phyloP scores from a whole-genome alignment of 1,140 invertebrate genomes.

The Telenomus remus region DNA sequence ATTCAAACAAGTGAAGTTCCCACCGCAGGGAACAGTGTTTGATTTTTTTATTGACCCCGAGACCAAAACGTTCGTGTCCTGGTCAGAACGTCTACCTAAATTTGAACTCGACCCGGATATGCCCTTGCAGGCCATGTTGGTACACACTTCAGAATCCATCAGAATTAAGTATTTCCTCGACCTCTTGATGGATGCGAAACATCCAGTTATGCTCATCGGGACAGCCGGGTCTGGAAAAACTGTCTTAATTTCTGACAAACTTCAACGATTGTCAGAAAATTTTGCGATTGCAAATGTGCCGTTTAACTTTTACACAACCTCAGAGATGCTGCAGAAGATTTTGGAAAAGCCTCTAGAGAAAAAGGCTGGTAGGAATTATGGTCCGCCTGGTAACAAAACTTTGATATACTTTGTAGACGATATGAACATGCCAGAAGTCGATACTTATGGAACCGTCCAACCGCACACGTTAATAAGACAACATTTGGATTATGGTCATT shows the following conservation, averaged over 20 bases:
- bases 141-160: conserved; percentile 96
- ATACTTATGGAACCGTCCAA: conserved; percentile 95
- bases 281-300: conserved; percentile 93
- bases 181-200: conserved; percentile 88
- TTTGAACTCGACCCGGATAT: conserved; percentile 95
- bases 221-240: conserved; percentile 94
- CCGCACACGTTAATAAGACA: conserved; percentile 96
- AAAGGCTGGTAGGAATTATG: conserved; percentile 96
- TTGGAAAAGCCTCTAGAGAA: conserved; percentile 97
- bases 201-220: conserved; percentile 96
- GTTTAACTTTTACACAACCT: conserved; percentile 97
- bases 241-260: conserved; percentile 90
- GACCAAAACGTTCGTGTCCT: conserved; percentile 91
- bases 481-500: conserved; percentile 96
- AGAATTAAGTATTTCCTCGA: conserved; percentile 93
- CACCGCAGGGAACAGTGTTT: conserved; percentile 92
- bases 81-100: conserved; percentile 90
- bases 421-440: conserved; percentile 98
- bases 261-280: conserved; percentile 87
- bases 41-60: conserved; percentile 95
- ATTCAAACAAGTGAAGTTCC: conserved; percentile 96
- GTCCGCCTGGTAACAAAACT: conserved; percentile 94
- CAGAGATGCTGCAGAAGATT: conserved; percentile 96
- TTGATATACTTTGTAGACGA: conserved; percentile 98
- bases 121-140: conserved; percentile 92